Evolutionary conservation across 2,113 vertebrate species (phyloP), one percentile per base, ranked within the genome.

Genomic region (Climacteris rufus): DNA sequence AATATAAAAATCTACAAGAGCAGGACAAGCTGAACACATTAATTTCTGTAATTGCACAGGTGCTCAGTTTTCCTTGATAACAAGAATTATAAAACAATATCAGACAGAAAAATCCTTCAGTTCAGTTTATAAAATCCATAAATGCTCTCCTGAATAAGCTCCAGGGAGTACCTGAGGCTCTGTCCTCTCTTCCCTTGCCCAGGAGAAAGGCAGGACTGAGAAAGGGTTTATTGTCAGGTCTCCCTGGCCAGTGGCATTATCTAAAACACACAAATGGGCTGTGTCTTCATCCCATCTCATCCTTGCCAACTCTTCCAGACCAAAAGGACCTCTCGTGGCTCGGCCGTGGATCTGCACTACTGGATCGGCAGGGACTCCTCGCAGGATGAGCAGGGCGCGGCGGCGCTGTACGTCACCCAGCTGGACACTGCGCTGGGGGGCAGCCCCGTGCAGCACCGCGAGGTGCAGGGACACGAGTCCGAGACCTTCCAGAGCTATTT

Each of bases 401-500:
- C 98, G 0, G 99, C 99, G 82, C 69, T 99, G 92, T 99, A 97
- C 1, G 96, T 98, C 52, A 98, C 98, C 37, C 98, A 99, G 97
- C 87, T 99, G 98, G 99, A 99, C 16, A 96, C 96, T 5, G 61
- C 84, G 1, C 95, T 99, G 17, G 96, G 98, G 1, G 98, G 98
- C 7, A 98, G 72, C 86, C 98, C 99, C 0, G 97, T 99, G 66
- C 99, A 99, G 97, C 98, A 99, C 97, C 96, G 99, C 18, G 99
- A 99, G 95, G 98, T 98, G 71, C 98, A 99, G 96, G 98, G 98
- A 9, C 77, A 94, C 1, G 99, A 99, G 96, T 99, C 99, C 0
- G 94, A 97, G 10, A 97, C 97, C 37, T 99, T 99, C 97, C 98
- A 97, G 96, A 97, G 99, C 96, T 99, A 99, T 94, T 99, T 99